Percentiles rank a stretch among this genome's conserved stretches.
Conservation (phyloP, 2,888 invertebrate species). For the Phengaris arion region DNA sequence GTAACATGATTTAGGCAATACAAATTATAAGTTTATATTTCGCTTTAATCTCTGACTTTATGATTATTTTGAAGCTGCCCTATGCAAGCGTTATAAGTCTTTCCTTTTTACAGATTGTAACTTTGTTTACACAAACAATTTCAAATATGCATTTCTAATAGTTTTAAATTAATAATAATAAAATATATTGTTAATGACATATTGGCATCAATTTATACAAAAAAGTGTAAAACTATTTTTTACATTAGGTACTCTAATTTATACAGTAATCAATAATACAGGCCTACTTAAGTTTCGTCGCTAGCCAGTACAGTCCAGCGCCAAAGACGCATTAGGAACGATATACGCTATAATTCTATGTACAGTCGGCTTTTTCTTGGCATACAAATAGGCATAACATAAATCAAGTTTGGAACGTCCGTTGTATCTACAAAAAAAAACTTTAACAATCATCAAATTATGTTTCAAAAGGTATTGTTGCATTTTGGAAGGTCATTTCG, state of each 20-base stretch:
- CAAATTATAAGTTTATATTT: not conserved
- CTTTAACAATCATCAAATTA: not conserved
- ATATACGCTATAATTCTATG: constrained; percentile 17
- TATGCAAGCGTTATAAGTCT: not conserved
- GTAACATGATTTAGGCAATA: not conserved
- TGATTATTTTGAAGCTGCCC: not conserved
- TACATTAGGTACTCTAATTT: constrained; percentile 40
- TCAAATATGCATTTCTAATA: not conserved
- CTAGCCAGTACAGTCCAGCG: constrained; percentile 28
- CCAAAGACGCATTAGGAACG: constrained; percentile 35
- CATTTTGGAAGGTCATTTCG: not conserved
- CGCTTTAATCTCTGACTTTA: not conserved
- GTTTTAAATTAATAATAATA: not conserved
- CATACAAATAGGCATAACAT: not conserved
- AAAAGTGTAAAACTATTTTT: constrained; percentile 46
- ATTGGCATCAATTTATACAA: constrained; percentile 25
- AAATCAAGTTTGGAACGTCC: not conserved
- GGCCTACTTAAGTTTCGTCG: constrained; percentile 44
- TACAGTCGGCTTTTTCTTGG: not conserved
- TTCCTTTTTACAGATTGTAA: not conserved
- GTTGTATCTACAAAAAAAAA: not conserved
- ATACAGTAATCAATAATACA: constrained; percentile 58
- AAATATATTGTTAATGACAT: not conserved
- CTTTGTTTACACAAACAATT: constrained; percentile 1
- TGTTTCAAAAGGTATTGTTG: not conserved